phyloP scores from a whole-genome alignment of 2,888 invertebrate genomes.

The Ormyrus rosae region DNA sequence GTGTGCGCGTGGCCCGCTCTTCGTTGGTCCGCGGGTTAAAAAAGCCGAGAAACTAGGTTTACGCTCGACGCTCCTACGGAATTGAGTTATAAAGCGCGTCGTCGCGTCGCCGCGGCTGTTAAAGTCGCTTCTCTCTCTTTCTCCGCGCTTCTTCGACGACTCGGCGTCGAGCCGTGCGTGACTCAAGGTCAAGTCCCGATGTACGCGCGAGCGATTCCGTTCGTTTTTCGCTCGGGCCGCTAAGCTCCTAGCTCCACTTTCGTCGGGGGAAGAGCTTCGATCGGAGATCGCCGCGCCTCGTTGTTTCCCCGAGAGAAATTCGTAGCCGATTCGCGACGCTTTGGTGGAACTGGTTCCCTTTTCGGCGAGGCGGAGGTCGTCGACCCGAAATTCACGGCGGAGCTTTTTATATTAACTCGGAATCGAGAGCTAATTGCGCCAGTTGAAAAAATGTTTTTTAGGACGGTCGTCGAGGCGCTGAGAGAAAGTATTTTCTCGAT shows the following conservation, averaged over 20 bases:
- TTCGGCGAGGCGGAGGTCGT: no score
- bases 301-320: not conserved
- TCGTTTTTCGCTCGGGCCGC: not conserved
- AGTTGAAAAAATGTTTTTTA: no score
- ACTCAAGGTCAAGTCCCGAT: conserved; percentile 24
- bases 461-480: no score
- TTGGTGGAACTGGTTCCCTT: no score
- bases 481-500: no score
- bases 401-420: no score
- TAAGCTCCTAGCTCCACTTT: not conserved
- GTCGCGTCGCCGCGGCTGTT: conserved; percentile 9
- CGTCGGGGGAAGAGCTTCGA: not conserved
- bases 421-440: no score
- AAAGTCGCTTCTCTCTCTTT: conserved; percentile 9
- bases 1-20: not conserved
- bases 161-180: conserved; percentile 26
- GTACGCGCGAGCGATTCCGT: not conserved
- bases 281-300: not conserved
- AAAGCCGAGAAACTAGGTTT: conserved; percentile 4
- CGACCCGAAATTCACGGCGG: no score
- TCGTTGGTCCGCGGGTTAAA: not conserved
- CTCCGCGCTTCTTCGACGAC: not conserved
- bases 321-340: no score
- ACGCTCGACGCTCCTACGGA: not conserved
- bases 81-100: conserved; percentile 53